phyloP scores from a whole-genome alignment of 1,140 invertebrate species.

The Oreohelix idahoensis region DNA sequence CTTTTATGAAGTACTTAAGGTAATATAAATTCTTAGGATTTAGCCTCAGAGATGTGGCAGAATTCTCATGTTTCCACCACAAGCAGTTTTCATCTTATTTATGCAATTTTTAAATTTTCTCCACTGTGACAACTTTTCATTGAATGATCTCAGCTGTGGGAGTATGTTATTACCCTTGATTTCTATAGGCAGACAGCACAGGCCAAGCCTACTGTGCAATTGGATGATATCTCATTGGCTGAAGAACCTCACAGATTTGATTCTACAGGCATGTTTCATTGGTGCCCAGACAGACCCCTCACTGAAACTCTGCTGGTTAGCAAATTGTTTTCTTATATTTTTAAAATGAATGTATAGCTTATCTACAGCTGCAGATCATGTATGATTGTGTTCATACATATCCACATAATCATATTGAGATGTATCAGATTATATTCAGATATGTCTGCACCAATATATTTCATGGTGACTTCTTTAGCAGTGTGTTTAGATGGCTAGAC shows the following conservation, averaged over 20 bases:
- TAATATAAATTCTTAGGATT: background rate
- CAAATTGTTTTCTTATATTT: background rate
- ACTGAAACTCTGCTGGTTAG: slow-evolving; percentile 96
- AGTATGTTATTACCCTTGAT: slow-evolving; percentile 10
- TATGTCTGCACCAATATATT: too few relatives aligned
- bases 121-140: too few relatives aligned
- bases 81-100: too few relatives aligned
- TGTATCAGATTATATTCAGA: too few relatives aligned
- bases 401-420: too few relatives aligned
- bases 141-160: background rate
- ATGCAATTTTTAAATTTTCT: background rate
- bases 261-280: slow-evolving; percentile 99
- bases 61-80: background rate
- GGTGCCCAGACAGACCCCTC: slow-evolving; percentile 95
- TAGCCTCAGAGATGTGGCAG: background rate
- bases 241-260: slow-evolving; percentile 77
- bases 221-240: slow-evolving; percentile 18
- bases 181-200: background rate
- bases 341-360: too few relatives aligned
- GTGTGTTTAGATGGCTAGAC: too few relatives aligned
- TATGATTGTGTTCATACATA: too few relatives aligned
- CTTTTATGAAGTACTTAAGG: background rate
- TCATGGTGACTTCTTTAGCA: too few relatives aligned
- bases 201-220: slow-evolving; percentile 31
- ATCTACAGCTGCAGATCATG: too few relatives aligned